Conservation (phyloP, 2,888 invertebrate species). For the Bursaphelenchus okinawaensis region DNA sequence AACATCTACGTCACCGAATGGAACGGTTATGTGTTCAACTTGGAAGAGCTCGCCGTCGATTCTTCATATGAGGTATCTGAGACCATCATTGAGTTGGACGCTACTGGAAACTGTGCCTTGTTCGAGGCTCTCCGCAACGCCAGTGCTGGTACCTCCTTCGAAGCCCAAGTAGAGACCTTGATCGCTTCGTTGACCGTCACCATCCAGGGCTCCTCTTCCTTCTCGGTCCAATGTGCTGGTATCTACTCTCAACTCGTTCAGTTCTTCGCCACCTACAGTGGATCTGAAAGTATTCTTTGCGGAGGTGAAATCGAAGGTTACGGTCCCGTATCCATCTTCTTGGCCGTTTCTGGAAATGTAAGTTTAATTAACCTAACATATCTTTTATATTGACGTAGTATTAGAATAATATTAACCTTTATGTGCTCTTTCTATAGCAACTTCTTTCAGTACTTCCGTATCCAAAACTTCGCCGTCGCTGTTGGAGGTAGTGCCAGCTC, state of each 20-base stretch:
- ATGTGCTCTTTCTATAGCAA: neutral
- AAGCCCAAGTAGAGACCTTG: neutral
- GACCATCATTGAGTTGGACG: neutral
- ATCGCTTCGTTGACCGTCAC: neutral
- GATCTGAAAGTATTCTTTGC: neutral
- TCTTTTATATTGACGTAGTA: no score
- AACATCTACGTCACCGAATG: neutral
- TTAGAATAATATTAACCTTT: no score
- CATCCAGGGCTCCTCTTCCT: neutral
- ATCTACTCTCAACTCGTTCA: neutral
- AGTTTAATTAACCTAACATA: neutral
- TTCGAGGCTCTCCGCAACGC: neutral
- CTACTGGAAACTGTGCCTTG: neutral
- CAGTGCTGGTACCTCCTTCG: neutral
- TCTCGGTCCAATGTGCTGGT: neutral
- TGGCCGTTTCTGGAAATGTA: neutral
- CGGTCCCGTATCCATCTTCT: neutral
- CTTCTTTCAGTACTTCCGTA: neutral
- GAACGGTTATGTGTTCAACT: neutral
- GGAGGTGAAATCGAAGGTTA: neutral
- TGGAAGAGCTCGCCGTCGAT: neutral
- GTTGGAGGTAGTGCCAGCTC: neutral
- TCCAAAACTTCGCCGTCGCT: neutral
- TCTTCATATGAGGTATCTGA: neutral
- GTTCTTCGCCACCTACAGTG: neutral